Conservation (phyloP, 2,797 vertebrate genomes). For the Malacoctenus gilli region DNA sequence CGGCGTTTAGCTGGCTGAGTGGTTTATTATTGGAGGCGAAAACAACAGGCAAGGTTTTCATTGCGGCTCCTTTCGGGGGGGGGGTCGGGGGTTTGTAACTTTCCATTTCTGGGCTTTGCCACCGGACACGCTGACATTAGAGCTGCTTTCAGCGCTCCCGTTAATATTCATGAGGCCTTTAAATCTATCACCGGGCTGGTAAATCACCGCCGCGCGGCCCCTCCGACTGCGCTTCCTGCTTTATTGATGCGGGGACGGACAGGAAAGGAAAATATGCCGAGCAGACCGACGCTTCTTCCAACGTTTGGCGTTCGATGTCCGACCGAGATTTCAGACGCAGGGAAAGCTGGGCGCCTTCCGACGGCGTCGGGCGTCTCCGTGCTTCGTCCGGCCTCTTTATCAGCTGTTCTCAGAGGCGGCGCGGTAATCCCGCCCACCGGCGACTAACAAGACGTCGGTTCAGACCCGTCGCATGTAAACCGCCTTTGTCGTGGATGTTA, state of each 20-base stretch:
- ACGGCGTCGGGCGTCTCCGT: too few species aligned
- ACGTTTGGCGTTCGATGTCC: too few species aligned
- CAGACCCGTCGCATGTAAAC: slow-evolving; percentile 35
- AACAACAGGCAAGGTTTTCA: too few species aligned
- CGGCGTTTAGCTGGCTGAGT: slow-evolving; percentile 36
- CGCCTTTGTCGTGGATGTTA: slow-evolving; percentile 53
- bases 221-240: neutral
- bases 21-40: slow-evolving; percentile 15
- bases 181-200: slow-evolving; percentile 18
- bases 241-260: neutral
- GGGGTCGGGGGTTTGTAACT: too few species aligned
- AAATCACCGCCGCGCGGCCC: neutral
- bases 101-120: too few species aligned
- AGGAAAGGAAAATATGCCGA: neutral
- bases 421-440: slow-evolving; percentile 44
- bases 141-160: slow-evolving; percentile 6
- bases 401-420: slow-evolving; percentile 21
- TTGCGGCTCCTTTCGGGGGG: too few species aligned
- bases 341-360: too few species aligned
- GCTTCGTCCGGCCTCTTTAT: slow-evolving; percentile 19
- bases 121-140: slow-evolving; percentile 8
- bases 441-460: slow-evolving; percentile 35
- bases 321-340: too few species aligned
- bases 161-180: slow-evolving; percentile 33
- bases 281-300: too few species aligned